phyloP scores from a whole-genome alignment of 2,113 vertebrate species.

The Brachyhypopomus gauderio region DNA sequence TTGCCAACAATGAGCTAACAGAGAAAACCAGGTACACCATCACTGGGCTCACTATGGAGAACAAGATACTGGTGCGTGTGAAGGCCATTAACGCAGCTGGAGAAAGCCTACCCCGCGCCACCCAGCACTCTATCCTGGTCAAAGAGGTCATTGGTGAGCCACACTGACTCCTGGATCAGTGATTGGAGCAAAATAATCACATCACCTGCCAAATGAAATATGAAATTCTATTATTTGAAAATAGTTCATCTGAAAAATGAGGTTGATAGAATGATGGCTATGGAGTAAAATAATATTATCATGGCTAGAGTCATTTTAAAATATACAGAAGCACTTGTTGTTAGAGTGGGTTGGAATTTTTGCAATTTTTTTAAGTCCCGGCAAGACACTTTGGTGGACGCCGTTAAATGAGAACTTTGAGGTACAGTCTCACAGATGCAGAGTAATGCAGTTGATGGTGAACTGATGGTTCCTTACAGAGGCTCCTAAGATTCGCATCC shows the following conservation, averaged over 20 bases:
- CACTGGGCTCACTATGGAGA: slow-evolving; percentile 79
- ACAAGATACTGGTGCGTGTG: slow-evolving; percentile 88
- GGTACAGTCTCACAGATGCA: neutral
- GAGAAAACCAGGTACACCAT: slow-evolving; percentile 94
- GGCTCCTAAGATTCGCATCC: slow-evolving; percentile 92
- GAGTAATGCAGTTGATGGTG: neutral
- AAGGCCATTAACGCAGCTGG: slow-evolving; percentile 92
- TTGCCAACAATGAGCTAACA: slow-evolving; percentile 84
- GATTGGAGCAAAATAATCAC: neutral
- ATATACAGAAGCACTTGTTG: too few species aligned
- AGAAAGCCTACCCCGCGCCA: slow-evolving; percentile 80
- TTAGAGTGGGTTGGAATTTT: too few species aligned
- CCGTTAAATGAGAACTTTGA: neutral
- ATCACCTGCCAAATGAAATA: neutral
- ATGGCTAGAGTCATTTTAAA: too few species aligned
- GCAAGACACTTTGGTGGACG: neutral
- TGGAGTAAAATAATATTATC: neutral
- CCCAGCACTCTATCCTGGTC: slow-evolving; percentile 89
- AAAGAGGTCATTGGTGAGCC: slow-evolving; percentile 92
- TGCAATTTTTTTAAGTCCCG: neutral
- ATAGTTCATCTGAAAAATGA: neutral
- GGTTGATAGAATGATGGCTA: neutral
- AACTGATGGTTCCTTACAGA: slow-evolving; percentile 70
- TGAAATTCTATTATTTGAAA: neutral
- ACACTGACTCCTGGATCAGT: neutral